Conservation (phyloP, 2,888 invertebrate species). For the Hydraecia micacea region DNA sequence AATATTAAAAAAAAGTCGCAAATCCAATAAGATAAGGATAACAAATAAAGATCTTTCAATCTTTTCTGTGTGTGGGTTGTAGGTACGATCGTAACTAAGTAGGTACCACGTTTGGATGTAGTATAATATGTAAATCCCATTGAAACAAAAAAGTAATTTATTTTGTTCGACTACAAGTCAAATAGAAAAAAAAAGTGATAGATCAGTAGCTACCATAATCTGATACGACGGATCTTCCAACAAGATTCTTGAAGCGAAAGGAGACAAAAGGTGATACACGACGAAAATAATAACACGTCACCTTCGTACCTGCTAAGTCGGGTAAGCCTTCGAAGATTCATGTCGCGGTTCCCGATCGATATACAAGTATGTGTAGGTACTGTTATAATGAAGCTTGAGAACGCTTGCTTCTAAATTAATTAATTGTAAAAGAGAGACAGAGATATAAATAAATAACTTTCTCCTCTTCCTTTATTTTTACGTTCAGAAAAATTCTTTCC, state of each 20-base stretch:
- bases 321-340: conserved; percentile 42
- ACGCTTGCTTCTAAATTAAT: conserved; percentile 25
- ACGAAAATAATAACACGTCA: conserved; percentile 51
- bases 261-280: conserved; percentile 40
- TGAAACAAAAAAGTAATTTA: conserved; percentile 39
- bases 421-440: conserved; percentile 24
- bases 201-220: conserved; percentile 37
- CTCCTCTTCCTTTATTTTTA: not conserved
- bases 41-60: not conserved
- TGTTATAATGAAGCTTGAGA: conserved; percentile 25
- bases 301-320: conserved; percentile 29
- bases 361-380: conserved; percentile 7
- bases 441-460: not conserved
- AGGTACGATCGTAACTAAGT: not conserved
- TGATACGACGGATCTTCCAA: conserved; percentile 46
- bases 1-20: not conserved
- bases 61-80: not conserved
- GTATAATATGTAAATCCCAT: conserved; percentile 14
- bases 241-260: conserved; percentile 45
- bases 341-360: conserved; percentile 37
- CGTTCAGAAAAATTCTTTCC: not conserved
- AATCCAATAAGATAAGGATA: not conserved
- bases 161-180: conserved; percentile 16
- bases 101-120: not conserved
- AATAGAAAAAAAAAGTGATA: conserved; percentile 19